phyloP scores from a whole-genome alignment of 2,888 invertebrate species.

The Cordylochernes scorpioides region DNA sequence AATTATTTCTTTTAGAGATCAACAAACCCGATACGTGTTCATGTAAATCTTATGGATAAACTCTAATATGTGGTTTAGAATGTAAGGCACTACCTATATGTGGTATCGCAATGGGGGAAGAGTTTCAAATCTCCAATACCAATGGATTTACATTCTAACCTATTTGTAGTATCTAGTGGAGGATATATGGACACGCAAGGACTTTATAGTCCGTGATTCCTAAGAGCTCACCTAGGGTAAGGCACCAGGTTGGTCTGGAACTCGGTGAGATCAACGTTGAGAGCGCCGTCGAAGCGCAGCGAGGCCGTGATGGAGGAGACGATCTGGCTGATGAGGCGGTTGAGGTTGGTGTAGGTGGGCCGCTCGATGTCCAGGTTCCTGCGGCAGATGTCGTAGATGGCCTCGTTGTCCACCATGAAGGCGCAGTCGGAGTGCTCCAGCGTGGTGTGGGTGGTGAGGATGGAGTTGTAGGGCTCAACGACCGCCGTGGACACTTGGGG shows the following conservation, averaged over 20 bases:
- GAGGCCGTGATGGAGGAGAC: constrained; percentile 29
- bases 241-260: constrained; percentile 62
- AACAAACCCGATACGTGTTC: no score
- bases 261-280: constrained; percentile 61
- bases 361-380: constrained; percentile 53
- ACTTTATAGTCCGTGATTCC: background rate
- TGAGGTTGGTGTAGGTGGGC: constrained; percentile 59
- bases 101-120: no score
- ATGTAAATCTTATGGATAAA: no score
- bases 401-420: constrained; percentile 66
- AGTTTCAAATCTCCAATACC: no score
- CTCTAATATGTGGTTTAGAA: no score
- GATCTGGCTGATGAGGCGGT: constrained; percentile 77
- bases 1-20: no score
- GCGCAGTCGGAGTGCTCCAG: constrained; percentile 16
- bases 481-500: constrained; percentile 38
- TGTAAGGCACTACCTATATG: no score
- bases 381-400: constrained; percentile 68
- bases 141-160: no score
- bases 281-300: constrained; percentile 37
- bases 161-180: no score
- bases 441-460: constrained; percentile 24
- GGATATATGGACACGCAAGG: no score
- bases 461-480: constrained; percentile 87
- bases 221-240: constrained; percentile 37